Conservation (phyloP, 2,113 vertebrate genomes). For the Puntigrus tetrazona region DNA sequence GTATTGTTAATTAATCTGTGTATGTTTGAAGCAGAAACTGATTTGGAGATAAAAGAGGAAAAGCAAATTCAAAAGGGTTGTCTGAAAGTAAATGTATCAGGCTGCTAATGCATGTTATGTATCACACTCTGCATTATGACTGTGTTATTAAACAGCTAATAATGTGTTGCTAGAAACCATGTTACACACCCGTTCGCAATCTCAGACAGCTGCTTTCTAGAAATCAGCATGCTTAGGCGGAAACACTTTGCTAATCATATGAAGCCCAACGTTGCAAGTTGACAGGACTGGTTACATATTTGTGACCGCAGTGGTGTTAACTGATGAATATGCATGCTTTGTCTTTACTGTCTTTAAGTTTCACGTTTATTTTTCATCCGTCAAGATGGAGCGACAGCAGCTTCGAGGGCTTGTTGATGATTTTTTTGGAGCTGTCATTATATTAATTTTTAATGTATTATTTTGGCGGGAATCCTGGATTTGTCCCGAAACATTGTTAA, state of each 20-base stretch:
- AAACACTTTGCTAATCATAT: neutral
- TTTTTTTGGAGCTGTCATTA: too few relatives aligned
- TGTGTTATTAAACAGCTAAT: conserved; percentile 1
- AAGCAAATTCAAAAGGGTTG: neutral
- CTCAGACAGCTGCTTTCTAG: neutral
- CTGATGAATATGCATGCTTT: neutral
- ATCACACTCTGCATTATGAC: neutral
- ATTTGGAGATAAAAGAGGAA: neutral
- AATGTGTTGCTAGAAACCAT: neutral
- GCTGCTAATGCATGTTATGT: neutral
- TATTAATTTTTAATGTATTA: too few relatives aligned
- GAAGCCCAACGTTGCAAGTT: neutral
- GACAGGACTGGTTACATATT: neutral
- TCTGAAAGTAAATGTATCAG: neutral
- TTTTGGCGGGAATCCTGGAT: too few relatives aligned
- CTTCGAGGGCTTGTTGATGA: too few relatives aligned
- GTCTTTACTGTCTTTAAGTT: too few relatives aligned
- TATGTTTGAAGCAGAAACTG: neutral
- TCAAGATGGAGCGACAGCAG: too few relatives aligned
- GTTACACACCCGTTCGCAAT: neutral
- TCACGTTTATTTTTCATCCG: too few relatives aligned
- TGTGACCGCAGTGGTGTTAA: neutral
- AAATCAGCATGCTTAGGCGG: neutral
- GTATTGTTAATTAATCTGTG: too few relatives aligned
- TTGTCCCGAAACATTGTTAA: too few relatives aligned